phyloP scores from a whole-genome alignment of 1,140 invertebrate species.

The Drosophila auraria region DNA sequence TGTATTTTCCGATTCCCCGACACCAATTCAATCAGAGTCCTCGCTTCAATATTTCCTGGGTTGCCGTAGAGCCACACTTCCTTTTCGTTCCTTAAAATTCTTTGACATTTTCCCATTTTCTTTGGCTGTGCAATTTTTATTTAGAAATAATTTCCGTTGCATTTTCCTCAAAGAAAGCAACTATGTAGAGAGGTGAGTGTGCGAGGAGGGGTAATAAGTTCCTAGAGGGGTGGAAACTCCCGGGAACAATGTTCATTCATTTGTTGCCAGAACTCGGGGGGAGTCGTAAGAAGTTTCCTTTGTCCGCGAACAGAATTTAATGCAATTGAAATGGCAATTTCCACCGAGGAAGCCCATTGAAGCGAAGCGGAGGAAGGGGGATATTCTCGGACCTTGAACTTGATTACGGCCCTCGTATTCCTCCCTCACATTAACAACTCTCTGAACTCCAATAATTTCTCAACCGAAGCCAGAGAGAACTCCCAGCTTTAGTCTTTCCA shows the following conservation, averaged over 20 bases:
- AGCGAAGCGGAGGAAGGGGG: neutral
- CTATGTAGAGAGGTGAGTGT: neutral
- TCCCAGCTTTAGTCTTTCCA: conserved; percentile 16
- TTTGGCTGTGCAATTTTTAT: conserved; percentile 28
- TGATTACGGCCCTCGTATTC: conserved; percentile 8
- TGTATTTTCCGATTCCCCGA: conserved; percentile 23
- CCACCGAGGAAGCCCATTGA: neutral
- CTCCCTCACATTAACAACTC: conserved; percentile 17
- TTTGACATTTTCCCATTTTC: conserved; percentile 48
- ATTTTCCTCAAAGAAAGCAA: conserved; percentile 13
- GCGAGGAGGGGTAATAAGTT: neutral
- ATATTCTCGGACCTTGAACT: conserved; percentile 43
- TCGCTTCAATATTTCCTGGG: conserved; percentile 9
- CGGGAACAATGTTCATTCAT: conserved; percentile 28
- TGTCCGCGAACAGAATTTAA: conserved; percentile 17
- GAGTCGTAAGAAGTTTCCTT: conserved; percentile 30
- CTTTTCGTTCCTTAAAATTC: conserved; percentile 10
- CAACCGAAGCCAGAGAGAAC: conserved; percentile 14
- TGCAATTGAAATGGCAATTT: conserved; percentile 32
- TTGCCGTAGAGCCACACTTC: neutral
- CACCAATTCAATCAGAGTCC: conserved; percentile 41
- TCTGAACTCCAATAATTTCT: conserved; percentile 26
- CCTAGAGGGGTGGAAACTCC: neutral
- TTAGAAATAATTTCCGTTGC: conserved; percentile 54
- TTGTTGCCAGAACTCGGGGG: conserved; percentile 14